A percentile compares a stretch with the other conserved stretches of the same genome.
Evolutionary conservation across 2,888 invertebrate species (phyloP).

Genomic region (Cremastinae sp.): DNA sequence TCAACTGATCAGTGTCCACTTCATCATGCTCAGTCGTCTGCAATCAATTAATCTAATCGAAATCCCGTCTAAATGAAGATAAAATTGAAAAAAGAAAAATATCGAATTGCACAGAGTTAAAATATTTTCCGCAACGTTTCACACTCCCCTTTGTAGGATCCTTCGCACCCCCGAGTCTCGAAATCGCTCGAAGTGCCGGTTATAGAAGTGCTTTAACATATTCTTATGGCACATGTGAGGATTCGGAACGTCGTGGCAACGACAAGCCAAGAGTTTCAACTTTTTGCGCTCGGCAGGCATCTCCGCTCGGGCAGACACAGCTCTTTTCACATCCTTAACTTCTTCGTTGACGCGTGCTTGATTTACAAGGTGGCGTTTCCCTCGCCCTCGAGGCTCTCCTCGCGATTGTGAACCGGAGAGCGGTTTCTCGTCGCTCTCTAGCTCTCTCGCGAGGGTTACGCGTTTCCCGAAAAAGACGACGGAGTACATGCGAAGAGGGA

Average conservation of each 20-base stretch:
- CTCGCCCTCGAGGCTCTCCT: conserved; percentile 47
- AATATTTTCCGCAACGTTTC: background rate
- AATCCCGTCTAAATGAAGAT: too few relatives aligned
- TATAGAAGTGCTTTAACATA: conserved; percentile 35
- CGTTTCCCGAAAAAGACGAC: conserved; percentile 48
- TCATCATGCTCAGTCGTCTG: background rate
- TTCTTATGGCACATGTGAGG: conserved; percentile 29
- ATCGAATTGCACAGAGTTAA: background rate
- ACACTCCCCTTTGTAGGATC: conserved; percentile 15
- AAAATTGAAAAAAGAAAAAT: background rate
- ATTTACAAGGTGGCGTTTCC: conserved; percentile 68
- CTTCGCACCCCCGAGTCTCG: conserved; percentile 39
- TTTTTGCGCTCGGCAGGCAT: conserved; percentile 69
- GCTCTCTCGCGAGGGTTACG: conserved; percentile 49
- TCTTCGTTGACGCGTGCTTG: conserved; percentile 73
- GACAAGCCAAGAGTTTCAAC: conserved; percentile 63
- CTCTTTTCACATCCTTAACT: conserved; percentile 67
- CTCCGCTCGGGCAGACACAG: conserved; percentile 50
- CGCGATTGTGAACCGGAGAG: conserved; percentile 48
- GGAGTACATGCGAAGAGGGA: conserved; percentile 34
- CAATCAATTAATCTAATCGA: too few relatives aligned
- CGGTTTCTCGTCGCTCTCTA: conserved; percentile 43
- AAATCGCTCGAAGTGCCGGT: conserved; percentile 20
- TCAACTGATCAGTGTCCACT: background rate
- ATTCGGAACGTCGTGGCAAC: conserved; percentile 36